These are phyloP conservation scores for Gortyna flavago DNA, from an alignment of 2,888 invertebrate genomes.

Conservation along the genomic window DNA sequence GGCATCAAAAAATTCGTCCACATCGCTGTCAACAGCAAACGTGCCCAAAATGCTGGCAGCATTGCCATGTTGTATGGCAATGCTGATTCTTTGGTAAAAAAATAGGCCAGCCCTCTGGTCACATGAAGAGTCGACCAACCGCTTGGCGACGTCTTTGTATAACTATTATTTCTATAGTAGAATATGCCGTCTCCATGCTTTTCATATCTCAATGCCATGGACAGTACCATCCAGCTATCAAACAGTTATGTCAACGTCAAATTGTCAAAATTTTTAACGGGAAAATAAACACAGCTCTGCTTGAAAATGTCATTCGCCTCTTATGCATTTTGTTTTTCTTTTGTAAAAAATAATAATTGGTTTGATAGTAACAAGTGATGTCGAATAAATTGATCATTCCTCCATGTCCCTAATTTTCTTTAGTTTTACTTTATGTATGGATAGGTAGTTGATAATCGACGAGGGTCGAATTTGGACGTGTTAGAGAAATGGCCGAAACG, in stretches of 20 bases:
- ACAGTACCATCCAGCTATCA: constrained; percentile 24
- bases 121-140: no score
- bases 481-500: constrained; percentile 77
- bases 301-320: constrained; percentile 64
- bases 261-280: constrained; percentile 54
- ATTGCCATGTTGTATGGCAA: no score
- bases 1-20: no score
- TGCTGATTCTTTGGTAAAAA: no score
- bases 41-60: no score
- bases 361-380: constrained; percentile 52
- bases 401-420: constrained; percentile 9
- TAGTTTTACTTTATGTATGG: constrained; percentile 30
- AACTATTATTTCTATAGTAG: no score
- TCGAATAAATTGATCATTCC: constrained; percentile 22
- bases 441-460: constrained; percentile 17
- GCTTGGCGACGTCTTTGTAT: no score
- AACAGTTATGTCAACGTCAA: constrained; percentile 22
- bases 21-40: no score
- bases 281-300: constrained; percentile 57
- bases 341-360: constrained; percentile 50
- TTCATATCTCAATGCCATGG: no score
- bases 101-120: no score
- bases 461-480: constrained; percentile 44
- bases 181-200: no score
- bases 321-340: constrained; percentile 66